These are phyloP conservation scores for Pedionomus torquatus DNA, from an alignment of 2,113 vertebrate genomes.

Conservation along the genomic window DNA sequence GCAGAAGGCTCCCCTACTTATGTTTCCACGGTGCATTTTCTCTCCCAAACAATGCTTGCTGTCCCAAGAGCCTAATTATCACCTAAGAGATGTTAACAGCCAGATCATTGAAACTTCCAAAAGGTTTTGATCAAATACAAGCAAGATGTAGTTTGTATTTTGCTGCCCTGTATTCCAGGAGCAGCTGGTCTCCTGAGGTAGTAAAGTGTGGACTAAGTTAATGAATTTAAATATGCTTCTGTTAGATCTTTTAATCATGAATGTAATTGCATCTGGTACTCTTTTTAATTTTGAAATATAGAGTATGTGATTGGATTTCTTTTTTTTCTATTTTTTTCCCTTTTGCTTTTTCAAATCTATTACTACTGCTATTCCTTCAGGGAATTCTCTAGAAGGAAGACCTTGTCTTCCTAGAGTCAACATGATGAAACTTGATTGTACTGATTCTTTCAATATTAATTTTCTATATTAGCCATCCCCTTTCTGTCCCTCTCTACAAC, in stretches of 20 bases:
- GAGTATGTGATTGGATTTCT: conserved; percentile 22
- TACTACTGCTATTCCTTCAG: not conserved
- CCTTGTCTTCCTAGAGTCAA: not conserved
- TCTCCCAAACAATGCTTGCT: conserved; percentile 55
- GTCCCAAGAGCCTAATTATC: conserved; percentile 70
- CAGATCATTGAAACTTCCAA: conserved; percentile 52
- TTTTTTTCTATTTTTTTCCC: not conserved
- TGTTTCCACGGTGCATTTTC: not conserved
- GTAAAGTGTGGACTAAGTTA: conserved; percentile 54
- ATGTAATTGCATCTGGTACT: conserved; percentile 66
- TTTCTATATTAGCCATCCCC: not conserved
- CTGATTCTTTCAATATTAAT: not conserved
- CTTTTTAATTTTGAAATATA: conserved; percentile 59
- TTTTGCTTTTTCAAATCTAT: not conserved
- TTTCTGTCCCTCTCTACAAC: not conserved
- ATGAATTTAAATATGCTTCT: conserved; percentile 69
- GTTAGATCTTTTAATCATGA: conserved; percentile 67
- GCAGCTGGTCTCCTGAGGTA: conserved; percentile 63
- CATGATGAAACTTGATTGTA: not conserved
- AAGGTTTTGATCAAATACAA: conserved; percentile 67
- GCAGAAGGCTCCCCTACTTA: conserved; percentile 2
- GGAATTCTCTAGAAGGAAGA: not conserved
- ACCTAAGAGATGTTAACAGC: conserved; percentile 71
- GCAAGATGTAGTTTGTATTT: conserved; percentile 67
- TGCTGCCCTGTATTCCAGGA: conserved; percentile 48